These are phyloP conservation scores for Panopea generosa DNA, from an alignment of 2,888 invertebrate genomes.

Conservation along the genomic window DNA sequence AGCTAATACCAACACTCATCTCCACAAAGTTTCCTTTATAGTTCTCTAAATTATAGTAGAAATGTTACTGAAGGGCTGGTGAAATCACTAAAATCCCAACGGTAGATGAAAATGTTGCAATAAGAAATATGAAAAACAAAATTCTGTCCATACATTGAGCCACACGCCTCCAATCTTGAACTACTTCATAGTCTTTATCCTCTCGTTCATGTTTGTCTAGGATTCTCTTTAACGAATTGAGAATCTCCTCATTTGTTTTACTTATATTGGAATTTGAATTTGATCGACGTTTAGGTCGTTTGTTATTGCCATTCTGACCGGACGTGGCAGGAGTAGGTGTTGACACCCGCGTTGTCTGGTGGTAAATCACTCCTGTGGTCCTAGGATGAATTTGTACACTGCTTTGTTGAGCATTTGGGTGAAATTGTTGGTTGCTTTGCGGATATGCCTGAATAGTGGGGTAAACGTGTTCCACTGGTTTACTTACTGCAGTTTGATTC, in stretches of 20 bases:
- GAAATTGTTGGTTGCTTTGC: constrained; percentile 14
- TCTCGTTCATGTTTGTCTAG: constrained; percentile 86
- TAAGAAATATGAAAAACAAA: constrained; percentile 87
- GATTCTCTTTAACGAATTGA: constrained; percentile 85
- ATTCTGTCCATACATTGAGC: constrained; percentile 87
- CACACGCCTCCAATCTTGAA: constrained; percentile 87
- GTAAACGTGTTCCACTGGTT: constrained; percentile 26
- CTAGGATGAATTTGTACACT: constrained; percentile 4
- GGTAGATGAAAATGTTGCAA: constrained; percentile 86
- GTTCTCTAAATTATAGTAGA: too few relatives aligned
- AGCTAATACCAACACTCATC: too few relatives aligned
- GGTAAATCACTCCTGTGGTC: constrained; percentile 13
- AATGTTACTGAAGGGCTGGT: constrained; percentile 77
- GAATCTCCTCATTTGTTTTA: constrained; percentile 85
- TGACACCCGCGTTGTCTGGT: too few relatives aligned
- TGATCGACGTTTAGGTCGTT: constrained; percentile 42
- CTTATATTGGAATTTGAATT: constrained; percentile 41
- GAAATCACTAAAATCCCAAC: constrained; percentile 86
- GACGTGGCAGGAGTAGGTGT: background rate
- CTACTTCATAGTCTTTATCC: constrained; percentile 84
- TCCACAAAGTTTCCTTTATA: too few relatives aligned
- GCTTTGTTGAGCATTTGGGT: constrained; percentile 3
- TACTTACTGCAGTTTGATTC: background rate
- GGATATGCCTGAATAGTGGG: constrained; percentile 13
- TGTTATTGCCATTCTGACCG: constrained; percentile 33